These are phyloP conservation scores for Microtus pennsylvanicus DNA, from an alignment of 2,113 vertebrate species.

Conservation along the genomic window DNA sequence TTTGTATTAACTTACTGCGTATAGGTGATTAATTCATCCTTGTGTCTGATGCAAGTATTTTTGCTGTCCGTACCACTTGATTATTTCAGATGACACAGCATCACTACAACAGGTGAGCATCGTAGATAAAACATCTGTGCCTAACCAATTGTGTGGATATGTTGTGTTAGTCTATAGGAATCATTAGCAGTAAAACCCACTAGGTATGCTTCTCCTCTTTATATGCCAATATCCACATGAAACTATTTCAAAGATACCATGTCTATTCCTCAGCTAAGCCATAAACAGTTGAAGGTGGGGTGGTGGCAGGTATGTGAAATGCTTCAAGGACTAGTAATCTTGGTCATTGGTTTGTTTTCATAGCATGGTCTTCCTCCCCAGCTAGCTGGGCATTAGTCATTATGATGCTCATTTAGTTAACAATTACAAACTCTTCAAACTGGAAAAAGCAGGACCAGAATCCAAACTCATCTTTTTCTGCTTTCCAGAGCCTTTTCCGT, in stretches of 20 bases:
- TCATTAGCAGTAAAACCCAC: background rate
- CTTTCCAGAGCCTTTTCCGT: background rate
- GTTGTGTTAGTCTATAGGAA: background rate
- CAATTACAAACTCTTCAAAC: background rate
- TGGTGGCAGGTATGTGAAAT: background rate
- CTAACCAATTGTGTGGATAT: background rate
- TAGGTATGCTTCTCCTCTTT: background rate
- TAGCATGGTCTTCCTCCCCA: background rate
- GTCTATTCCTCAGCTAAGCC: background rate
- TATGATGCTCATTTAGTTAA: background rate
- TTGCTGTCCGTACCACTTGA: background rate
- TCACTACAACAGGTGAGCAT: background rate
- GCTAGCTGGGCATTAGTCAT: too few relatives aligned
- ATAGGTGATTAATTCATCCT: background rate
- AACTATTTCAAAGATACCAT: constrained; percentile 25
- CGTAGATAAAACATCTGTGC: background rate
- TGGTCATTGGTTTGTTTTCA: background rate
- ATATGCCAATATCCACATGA: constrained; percentile 1
- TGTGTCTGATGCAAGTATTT: background rate
- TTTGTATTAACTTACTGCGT: background rate
- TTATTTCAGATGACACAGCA: background rate
- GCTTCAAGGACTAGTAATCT: accelerated
- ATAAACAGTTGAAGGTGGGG: background rate
- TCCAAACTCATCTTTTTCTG: constrained; percentile 23
- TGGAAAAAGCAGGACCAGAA: background rate